Evolutionary conservation across 2,113 vertebrate genomes (phyloP), one percentile per base, ranked within the genome.

Genomic region (Excalfactoria chinensis): DNA sequence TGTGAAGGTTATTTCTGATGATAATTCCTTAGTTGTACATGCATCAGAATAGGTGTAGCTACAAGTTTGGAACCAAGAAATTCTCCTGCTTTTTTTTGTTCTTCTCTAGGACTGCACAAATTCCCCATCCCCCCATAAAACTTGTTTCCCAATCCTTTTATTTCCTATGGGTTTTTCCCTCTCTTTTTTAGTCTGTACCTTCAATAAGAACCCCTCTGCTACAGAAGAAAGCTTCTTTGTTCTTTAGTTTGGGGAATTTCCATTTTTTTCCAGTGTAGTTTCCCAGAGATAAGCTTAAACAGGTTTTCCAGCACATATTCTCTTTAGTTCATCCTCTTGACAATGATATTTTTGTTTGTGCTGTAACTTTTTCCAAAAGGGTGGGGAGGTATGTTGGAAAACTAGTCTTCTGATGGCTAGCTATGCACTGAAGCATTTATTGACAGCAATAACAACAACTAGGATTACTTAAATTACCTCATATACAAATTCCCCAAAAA

Each of bases 231-330:
- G 11, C 9, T 85, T 62, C 69, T 88, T 23, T 88, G 17, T 70
- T 84, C 28, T 88, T 74, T 84, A 34, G 8, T 59, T 67, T 74
- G 34, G 76, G 72, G 83, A 71, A 86, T 94, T 94, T 80, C 64
- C 55, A 5, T 66, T 30, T 79, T 34, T 63, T 26, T 37, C 32
- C 12, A 20, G 1, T 51, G 37, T 84, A 70, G 25, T 76, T 90
- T 41, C 80, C 66, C 53, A 81, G 56, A 80, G 55, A 80, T 44
- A 77, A 51, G 35, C 25, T 70, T 70, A 70, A 77, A 46, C 21
- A 76, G 35, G 51, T 84, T 80, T 93, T 77, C 64, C 46, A 60
- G 3, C 41, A 48, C 23, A 20, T 46, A 28, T 74, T 81, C 12
- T 71, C 34, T 92, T 84, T 53, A 67, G 60, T 77, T 83, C 55